Evolutionary conservation across 2,888 invertebrate species (phyloP).

Genomic region (Zele albiditarsus): DNA sequence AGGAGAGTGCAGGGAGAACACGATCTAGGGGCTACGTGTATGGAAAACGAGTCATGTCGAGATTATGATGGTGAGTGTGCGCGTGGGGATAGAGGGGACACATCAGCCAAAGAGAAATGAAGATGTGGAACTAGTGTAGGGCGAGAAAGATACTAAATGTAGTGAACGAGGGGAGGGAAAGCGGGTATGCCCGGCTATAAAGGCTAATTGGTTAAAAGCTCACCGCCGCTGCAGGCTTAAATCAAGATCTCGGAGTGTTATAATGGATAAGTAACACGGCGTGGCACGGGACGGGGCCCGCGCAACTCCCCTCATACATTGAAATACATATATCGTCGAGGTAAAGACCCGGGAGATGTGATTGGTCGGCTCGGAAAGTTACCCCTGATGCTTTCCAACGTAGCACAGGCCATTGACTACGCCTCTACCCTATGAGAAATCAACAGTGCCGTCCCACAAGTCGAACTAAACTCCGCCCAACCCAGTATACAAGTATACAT

Average conservation of each 20-base stretch:
- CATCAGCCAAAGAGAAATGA: conserved; percentile 17
- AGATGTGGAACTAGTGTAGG: background rate
- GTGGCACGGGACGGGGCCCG: conserved; percentile 64
- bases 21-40: conserved; percentile 13
- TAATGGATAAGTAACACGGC: conserved; percentile 73
- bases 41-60: conserved; percentile 18
- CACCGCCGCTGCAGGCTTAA: conserved; percentile 73
- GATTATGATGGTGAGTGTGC: background rate
- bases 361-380: conserved; percentile 64
- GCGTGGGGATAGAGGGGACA: background rate
- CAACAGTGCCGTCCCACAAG: conserved; percentile 60
- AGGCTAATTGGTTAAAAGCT: conserved; percentile 74
- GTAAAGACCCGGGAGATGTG: conserved; percentile 62
- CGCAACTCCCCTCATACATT: conserved; percentile 45
- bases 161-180: conserved; percentile 40
- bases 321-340: conserved; percentile 63
- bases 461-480: conserved; percentile 56
- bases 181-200: conserved; percentile 67
- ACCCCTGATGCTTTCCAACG: conserved; percentile 60
- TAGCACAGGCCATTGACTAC: conserved; percentile 67
- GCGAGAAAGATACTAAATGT: background rate
- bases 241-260: conserved; percentile 74
- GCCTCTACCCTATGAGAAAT: conserved; percentile 65
- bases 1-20: conserved; percentile 1
- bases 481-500: conserved; percentile 41